phyloP scores from a whole-genome alignment of 2,888 invertebrate species.

The Eledone cirrhosa region DNA sequence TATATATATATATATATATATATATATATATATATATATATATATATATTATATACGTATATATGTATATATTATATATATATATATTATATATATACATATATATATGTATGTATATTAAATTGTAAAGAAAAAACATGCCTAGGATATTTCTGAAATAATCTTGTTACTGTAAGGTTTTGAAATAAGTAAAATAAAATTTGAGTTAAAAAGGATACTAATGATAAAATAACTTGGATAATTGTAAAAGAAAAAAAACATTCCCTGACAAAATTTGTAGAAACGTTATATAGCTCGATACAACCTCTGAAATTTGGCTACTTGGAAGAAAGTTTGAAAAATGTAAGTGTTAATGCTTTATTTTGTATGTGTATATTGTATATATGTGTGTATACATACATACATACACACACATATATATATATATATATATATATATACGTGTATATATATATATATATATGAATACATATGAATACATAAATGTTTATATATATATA shows the following conservation, averaged over 20 bases:
- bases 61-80: constrained; percentile 1
- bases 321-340: background rate
- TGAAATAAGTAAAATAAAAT: no score
- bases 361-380: background rate
- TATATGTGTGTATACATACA: background rate
- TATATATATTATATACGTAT: background rate
- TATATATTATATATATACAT: background rate
- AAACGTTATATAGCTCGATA: no score
- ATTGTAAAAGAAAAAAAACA: no score
- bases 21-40: background rate
- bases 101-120: background rate
- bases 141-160: no score
- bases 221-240: no score
- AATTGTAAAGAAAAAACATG: no score
- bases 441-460: background rate
- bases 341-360: background rate
- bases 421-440: background rate
- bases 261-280: no score
- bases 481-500: background rate
- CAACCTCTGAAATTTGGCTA: no score
- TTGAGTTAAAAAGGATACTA: no score
- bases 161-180: no score
- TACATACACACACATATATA: background rate
- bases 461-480: background rate
- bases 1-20: constrained; percentile 2